Conservation (phyloP, 2,113 vertebrate genomes). For the Turnix velox region DNA sequence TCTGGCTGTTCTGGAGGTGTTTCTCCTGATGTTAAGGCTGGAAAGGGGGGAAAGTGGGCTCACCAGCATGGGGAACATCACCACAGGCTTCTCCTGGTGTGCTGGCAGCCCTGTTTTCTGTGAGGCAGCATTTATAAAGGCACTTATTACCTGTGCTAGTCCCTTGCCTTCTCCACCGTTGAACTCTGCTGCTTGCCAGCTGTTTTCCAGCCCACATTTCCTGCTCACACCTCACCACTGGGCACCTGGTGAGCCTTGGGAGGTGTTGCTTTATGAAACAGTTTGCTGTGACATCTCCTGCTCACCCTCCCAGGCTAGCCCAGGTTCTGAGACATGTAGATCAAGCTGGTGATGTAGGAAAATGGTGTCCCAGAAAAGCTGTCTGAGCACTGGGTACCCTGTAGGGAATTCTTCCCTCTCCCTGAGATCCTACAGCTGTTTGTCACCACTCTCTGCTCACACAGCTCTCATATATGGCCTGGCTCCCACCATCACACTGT, state of each 20-base stretch:
- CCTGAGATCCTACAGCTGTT: background rate
- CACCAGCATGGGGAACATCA: background rate
- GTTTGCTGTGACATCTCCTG: background rate
- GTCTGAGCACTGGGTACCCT: rapidly evolving
- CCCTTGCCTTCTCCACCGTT: background rate
- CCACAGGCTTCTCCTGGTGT: background rate
- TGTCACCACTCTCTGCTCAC: background rate
- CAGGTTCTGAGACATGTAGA: background rate
- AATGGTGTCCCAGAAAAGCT: background rate
- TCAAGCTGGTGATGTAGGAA: background rate
- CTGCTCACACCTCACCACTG: background rate
- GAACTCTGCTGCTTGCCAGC: background rate
- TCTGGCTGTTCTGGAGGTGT: background rate
- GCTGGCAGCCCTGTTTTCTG: background rate
- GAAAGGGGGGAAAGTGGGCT: background rate
- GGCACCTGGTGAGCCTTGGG: background rate
- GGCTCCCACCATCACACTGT: rapidly evolving
- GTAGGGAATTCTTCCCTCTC: rapidly evolving
- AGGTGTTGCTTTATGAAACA: background rate
- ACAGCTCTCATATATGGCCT: background rate
- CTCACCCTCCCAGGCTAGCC: background rate
- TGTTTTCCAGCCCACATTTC: background rate
- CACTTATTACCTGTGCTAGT: background rate
- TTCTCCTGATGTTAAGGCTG: background rate
- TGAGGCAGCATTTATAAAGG: background rate